Evolutionary conservation across 35 echinoderm and acorn worm species (phyloP), one percentile per base, ranked within the genome.

Genomic region (Ophiothrix spiculata): DNA sequence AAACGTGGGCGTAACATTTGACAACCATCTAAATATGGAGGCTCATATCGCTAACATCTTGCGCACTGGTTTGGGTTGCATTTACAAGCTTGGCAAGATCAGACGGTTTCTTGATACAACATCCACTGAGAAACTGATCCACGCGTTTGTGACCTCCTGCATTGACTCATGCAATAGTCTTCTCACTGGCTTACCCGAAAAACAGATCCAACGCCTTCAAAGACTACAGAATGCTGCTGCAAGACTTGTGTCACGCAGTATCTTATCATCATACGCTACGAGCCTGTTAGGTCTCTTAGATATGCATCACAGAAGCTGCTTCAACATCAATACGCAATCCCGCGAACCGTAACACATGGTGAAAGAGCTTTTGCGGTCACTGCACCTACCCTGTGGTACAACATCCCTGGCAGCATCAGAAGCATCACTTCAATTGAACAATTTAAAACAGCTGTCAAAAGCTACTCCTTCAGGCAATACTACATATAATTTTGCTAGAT

Each of bases 91-190:
- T 13, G 81, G 49, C 11, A 60, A 56, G 13, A 83, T 63, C 13
- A 35, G 81, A 60, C 56, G 36, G 1, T 60, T 35, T 60, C 49
- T 56, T 8, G 25, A 83, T 33, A 63, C 45, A 64, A 17, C 81
- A 35, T 0, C 54, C 1, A 78, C 84, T 10, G 74, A 86, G 84
- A 75, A 77, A 42, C 56, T 86, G 74, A 33, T 79, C 23, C 86
- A 87, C 31, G 86, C 86, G 16, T 87, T 80, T 36, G 64, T 88
- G 21, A 88, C 87, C 15, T 88, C 78, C 35, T 45, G 79, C 41
- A 80, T 88, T 75, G 78, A 88, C 38, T 73, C 46, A 36, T 88
- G 86, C 63, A 88, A 88, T 56, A 40, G 39, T 64, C 87, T 88
- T 37, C 60, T 88, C 35, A 25, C 31, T 36, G n/a, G n/a, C 49